Conservation (phyloP, 2,797 vertebrate species). For the Anomalospiza imberbis region DNA sequence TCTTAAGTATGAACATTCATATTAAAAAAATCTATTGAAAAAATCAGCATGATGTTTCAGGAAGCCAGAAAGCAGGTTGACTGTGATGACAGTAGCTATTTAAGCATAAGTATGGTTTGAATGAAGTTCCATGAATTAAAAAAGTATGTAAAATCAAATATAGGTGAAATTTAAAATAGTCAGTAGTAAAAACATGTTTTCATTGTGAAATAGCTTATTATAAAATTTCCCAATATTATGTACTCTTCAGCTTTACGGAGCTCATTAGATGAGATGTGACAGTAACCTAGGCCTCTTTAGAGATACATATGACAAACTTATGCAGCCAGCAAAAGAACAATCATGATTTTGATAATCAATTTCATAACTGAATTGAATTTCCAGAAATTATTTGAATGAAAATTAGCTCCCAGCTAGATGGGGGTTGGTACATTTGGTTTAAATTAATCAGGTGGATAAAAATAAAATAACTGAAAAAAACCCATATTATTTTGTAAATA, state of each 20-base stretch:
- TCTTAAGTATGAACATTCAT: not conserved
- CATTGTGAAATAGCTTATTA: not conserved
- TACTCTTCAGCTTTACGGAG: not conserved
- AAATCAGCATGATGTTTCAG: not conserved
- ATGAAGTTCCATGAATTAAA: not conserved
- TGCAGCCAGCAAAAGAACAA: conserved; percentile 7
- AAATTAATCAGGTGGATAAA: not conserved
- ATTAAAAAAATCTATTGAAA: not conserved
- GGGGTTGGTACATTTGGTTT: not conserved
- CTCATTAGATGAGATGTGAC: not conserved
- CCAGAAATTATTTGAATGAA: conserved; percentile 22
- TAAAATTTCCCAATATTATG: not conserved
- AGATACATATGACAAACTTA: not conserved
- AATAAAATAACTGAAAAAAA: not conserved
- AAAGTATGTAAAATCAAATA: not conserved
- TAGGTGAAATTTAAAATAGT: not conserved
- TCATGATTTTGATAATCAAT: conserved; percentile 38
- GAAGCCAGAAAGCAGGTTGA: not conserved
- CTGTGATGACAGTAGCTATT: not conserved
- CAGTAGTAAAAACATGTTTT: not conserved
- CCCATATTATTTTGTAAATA: conserved; percentile 31
- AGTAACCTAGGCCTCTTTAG: not conserved
- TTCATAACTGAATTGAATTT: conserved; percentile 40
- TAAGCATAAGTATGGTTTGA: not conserved
- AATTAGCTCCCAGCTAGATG: not conserved